Percentiles rank a stretch among this genome's conserved stretches.
Evolutionary conservation across 2,797 vertebrate genomes (phyloP).

Genomic region (Tachyglossus aculeatus): DNA sequence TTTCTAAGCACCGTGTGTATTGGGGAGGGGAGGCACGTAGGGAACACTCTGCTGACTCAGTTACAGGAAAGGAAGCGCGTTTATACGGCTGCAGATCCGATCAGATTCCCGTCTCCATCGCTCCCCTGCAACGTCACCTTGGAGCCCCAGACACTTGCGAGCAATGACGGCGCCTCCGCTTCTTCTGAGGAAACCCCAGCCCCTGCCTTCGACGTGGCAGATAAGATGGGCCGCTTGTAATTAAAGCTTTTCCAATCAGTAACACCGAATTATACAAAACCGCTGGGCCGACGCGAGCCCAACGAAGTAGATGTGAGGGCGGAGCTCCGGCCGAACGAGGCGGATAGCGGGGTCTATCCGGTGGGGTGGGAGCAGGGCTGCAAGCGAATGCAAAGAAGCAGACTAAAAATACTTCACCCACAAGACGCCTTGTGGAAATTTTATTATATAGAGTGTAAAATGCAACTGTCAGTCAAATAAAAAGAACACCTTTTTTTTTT

Average conservation of each 20-base stretch:
- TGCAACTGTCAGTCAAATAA: conserved; percentile 85
- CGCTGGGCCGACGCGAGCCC: accelerated
- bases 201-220: accelerated
- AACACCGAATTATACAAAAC: not conserved
- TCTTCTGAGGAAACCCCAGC: accelerated
- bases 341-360: not conserved
- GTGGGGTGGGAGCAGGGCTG: not conserved
- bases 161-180: accelerated
- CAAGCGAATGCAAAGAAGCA: not conserved
- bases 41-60: not conserved
- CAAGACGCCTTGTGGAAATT: conserved; percentile 81
- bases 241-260: accelerated
- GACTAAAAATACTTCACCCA: conserved; percentile 64
- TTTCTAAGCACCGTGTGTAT: too few relatives aligned
- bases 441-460: conserved; percentile 92
- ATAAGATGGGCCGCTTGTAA: accelerated
- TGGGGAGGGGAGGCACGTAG: too few relatives aligned
- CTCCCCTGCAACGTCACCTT: accelerated
- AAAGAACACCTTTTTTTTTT: conserved; percentile 84
- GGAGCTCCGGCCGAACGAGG: accelerated
- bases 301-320: accelerated
- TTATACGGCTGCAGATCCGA: accelerated
- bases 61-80: accelerated
- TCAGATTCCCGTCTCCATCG: accelerated
- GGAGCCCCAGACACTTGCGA: accelerated